Evolutionary conservation across 2,888 invertebrate species (phyloP), one percentile per base, ranked within the genome.

Genomic region (Ornithoptera alexandrae): DNA sequence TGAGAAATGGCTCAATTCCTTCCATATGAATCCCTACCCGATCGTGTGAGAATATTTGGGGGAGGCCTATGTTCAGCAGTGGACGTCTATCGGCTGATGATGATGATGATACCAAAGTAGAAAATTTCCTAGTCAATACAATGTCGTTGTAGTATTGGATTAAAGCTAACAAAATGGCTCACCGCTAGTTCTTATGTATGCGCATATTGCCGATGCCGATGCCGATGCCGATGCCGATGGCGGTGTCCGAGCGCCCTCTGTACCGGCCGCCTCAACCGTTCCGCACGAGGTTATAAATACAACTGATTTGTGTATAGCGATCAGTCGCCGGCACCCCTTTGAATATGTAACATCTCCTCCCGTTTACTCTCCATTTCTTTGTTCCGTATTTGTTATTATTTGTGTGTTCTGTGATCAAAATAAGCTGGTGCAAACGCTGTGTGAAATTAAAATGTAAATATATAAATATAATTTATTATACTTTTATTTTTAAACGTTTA

Each of bases 231-330:
- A 1, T 22, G 22, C 42, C 22, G 30, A 7, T 17, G 39, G 39
- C 24, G 46, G 15, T 8, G 46, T 22, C 56, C 18, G 65, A 39
- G 58, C 58, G 67, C 53, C 50, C 68, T 62, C 64, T 61, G 64
- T 39, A 60, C 12, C 30, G 39, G 50, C 59, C 56, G 18, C 68
- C 61, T 20, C 64, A 17, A 46, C 60, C 22, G n/a, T 17, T 58
- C 20, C 36, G 39, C 2, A 2, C 46, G 53, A 56, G 22, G 56
- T 61, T 69, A 69, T 69, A 69, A 65, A 69, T 65, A 61, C 65
- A 61, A 57, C 22, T 15, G 65, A 22, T 61, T 65, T 42, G 50
- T 24, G 22, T 56, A 39, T 18, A 17, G 39, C 10, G 7, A 24
- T 17, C 65, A 69, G 69, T 69, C 53, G 22, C 17, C 65, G 61